Base-by-base conservation (phyloP, 2,888 invertebrate species). In the Trachelus tabidus region DNA sequence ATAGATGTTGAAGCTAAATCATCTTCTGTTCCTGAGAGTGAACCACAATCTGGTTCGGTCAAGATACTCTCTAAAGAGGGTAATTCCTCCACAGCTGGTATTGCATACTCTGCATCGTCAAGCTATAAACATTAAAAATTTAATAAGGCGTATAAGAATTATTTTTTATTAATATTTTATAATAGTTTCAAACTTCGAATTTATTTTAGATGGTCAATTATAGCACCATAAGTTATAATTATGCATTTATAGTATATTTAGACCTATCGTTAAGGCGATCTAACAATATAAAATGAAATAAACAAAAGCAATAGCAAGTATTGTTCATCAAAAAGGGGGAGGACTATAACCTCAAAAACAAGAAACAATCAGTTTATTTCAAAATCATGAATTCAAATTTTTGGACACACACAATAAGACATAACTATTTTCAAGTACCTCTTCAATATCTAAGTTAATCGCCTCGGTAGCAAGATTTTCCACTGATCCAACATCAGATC, bases 1-100 rank as follows among this genome's bases (percentile, higher is more conserved):
- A 82, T 83, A 75, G 87, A 84, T 35, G 83, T 79, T 73, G 87
- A 84, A 73, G 88, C 91, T 73, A 90, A 87, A 73, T 92, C 92
- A 79, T 92, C 91, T 35, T 92, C 90, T 11, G 92, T 92, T 35
- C 92, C 92, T 34, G 93, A 94, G 80, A 95, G 93, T 33, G 94
- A 94, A 81, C 94, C 94, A 68, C 94, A 94, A 85, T 94, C 95
- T 85, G 94, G 93, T 89, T 96, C 96, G 92, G 96, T 96, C 74
- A 97, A 92, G 85, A 97, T 96, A 88, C 96, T 96, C 90, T 97
- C 97, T 85, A 97, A 92, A 0, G 97, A 95, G 30, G 96, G 97
- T 81, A 95, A 93, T 83, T 94, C 94, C 79, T 95, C 95, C 78
- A 96, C 94, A n/a, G 95, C 94, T 73, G 96, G 96, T 87, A 97